These are phyloP conservation scores for Polypterus bichir DNA, from an alignment of 2,113 vertebrate species.

Conservation along the genomic window DNA sequence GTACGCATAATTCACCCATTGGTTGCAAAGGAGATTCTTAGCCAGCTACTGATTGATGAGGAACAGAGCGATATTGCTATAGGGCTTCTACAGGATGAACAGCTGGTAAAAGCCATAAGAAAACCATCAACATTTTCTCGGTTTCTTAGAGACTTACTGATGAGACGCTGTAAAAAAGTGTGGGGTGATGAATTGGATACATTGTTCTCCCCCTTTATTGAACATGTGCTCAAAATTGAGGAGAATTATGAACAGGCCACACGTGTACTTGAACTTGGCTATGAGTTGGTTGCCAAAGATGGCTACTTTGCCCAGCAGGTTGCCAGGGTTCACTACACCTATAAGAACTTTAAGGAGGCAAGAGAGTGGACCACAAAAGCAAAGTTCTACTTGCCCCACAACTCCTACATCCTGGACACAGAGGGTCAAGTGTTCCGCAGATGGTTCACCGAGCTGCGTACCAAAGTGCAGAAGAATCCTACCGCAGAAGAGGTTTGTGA, in stretches of 20 bases:
- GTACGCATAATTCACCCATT: constrained; percentile 63
- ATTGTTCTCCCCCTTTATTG: constrained; percentile 60
- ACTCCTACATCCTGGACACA: constrained; percentile 66
- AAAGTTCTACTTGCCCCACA: constrained; percentile 36
- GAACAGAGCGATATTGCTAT: constrained; percentile 48
- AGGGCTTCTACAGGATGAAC: constrained; percentile 41
- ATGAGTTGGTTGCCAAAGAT: constrained; percentile 46
- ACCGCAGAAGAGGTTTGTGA: constrained; percentile 25
- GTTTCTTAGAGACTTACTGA: constrained; percentile 57
- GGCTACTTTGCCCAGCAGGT: constrained; percentile 63
- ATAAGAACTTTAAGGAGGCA: constrained; percentile 55
- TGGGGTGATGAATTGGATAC: constrained; percentile 52
- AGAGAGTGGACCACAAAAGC: constrained; percentile 51
- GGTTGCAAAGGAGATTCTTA: constrained; percentile 63
- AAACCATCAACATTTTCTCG: constrained; percentile 43
- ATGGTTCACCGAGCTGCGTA: constrained; percentile 49
- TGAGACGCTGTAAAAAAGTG: constrained; percentile 48
- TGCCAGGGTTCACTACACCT: constrained; percentile 54
- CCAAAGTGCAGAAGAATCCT: constrained; percentile 26
- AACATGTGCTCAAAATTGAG: constrained; percentile 39
- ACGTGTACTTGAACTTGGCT: constrained; percentile 42
- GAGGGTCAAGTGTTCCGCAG: constrained; percentile 63
- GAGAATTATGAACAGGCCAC: constrained; percentile 45
- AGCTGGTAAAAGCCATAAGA: constrained; percentile 58
- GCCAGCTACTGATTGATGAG: constrained; percentile 41